Percentiles rank a stretch among this genome's conserved stretches.
Conservation (phyloP, 2,888 invertebrate species). For the Polyommatus icarus region DNA sequence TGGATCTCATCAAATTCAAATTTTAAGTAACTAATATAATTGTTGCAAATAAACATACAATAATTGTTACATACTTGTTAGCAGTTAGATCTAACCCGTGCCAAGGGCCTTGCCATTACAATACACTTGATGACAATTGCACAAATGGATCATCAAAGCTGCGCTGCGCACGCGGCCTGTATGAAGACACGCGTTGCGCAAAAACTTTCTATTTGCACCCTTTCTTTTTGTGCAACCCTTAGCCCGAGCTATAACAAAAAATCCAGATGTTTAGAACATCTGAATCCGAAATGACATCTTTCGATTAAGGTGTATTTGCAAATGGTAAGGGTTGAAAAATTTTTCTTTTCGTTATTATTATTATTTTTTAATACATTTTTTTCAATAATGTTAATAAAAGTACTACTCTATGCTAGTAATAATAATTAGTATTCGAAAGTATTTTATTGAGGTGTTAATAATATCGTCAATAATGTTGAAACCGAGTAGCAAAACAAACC, state of each 20-base stretch:
- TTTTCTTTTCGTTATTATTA: background rate
- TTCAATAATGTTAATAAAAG: background rate
- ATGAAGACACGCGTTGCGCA: constrained; percentile 49
- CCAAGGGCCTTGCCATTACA: background rate
- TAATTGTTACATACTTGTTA: background rate
- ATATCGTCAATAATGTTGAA: background rate
- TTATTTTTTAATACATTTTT: background rate
- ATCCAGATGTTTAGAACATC: constrained; percentile 22
- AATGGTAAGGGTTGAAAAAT: background rate
- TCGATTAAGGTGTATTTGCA: constrained; percentile 32
- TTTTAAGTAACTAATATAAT: background rate
- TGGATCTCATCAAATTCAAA: background rate
- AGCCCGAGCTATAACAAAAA: constrained; percentile 54
- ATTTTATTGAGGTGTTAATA: background rate
- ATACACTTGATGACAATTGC: constrained; percentile 19
- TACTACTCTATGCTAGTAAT: background rate
- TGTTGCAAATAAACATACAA: background rate
- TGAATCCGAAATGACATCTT: constrained; percentile 29
- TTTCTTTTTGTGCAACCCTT: constrained; percentile 60
- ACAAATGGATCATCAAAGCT: constrained; percentile 9
- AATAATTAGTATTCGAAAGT: background rate
- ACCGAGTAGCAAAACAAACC: background rate
- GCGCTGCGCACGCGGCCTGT: constrained; percentile 42
- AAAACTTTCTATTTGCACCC: constrained; percentile 58
- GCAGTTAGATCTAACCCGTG: background rate